Percentiles rank a stretch among this genome's conserved stretches.
phyloP scores from a whole-genome alignment of 2,113 vertebrate genomes.

The Pithys albifrons region DNA sequence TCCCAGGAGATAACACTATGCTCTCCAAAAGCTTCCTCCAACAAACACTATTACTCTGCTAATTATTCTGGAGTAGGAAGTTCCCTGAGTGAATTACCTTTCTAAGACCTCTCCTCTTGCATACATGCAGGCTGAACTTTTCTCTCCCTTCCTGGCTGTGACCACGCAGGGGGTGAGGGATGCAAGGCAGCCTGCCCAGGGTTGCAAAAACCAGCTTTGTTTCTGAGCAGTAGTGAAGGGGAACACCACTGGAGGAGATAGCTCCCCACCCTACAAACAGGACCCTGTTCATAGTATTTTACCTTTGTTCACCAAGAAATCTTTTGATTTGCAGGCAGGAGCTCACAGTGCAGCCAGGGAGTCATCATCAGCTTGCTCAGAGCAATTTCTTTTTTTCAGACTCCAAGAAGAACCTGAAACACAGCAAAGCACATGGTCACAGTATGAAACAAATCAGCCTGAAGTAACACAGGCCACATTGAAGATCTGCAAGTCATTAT shows the following conservation, averaged over 20 bases:
- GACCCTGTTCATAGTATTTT: not conserved
- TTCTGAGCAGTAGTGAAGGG: not conserved
- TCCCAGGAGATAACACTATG: not conserved
- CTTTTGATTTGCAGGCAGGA: not conserved
- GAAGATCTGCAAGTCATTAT: constrained; percentile 59
- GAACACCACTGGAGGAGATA: not conserved
- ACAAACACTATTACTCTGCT: not conserved
- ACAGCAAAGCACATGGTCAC: not conserved
- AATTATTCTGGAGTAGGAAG: not conserved
- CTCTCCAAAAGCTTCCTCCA: not conserved
- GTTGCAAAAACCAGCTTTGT: not conserved
- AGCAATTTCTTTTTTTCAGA: not conserved
- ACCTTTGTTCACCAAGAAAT: not conserved
- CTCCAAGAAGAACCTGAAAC: not conserved
- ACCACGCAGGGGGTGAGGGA: not conserved
- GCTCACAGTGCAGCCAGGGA: not conserved
- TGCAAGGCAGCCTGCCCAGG: not conserved
- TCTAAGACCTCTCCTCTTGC: not conserved
- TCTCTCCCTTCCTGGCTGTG: not conserved
- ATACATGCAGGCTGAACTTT: not conserved
- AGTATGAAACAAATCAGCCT: constrained; percentile 49
- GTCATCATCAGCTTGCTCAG: not conserved
- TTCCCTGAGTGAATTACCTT: not conserved
- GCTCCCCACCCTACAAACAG: not conserved
- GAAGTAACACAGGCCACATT: constrained; percentile 40